Evolutionary conservation across 2,797 vertebrate species (phyloP).

Genomic region (Propithecus perrieri): DNA sequence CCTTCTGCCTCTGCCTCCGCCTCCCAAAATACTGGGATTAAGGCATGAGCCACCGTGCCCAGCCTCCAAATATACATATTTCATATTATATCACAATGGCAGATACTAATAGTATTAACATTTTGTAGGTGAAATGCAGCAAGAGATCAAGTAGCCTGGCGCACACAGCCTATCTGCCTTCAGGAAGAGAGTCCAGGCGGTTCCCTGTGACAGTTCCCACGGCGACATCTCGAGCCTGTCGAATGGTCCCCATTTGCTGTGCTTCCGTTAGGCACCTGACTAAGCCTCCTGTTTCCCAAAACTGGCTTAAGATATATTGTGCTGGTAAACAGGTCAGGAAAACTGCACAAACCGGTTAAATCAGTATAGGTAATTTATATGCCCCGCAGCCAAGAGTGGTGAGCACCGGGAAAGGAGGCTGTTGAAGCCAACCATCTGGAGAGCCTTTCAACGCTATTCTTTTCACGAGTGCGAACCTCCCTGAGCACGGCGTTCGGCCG

Average conservation of each 20-base stretch:
- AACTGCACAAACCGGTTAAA: slow-evolving; percentile 3
- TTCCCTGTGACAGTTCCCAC: not conserved
- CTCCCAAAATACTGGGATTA: too few species aligned
- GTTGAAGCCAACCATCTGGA: not conserved
- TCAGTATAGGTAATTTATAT: not conserved
- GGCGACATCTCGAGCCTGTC: not conserved
- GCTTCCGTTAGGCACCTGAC: not conserved
- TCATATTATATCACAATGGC: not conserved
- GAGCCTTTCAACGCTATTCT: not conserved
- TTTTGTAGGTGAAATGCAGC: not conserved
- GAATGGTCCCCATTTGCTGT: not conserved
- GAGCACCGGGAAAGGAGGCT: not conserved
- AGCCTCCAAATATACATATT: not conserved
- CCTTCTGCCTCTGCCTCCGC: too few species aligned
- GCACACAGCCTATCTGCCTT: not conserved
- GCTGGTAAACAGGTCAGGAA: slow-evolving; percentile 37
- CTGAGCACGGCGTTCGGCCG: not conserved
- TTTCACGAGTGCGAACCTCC: not conserved
- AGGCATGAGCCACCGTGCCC: too few species aligned
- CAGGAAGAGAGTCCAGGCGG: not conserved
- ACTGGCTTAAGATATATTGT: slow-evolving; percentile 65
- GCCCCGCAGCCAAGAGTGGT: not conserved
- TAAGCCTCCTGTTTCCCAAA: not conserved
- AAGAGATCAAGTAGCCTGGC: not conserved
- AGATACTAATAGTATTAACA: not conserved